These are phyloP conservation scores for Vultur gryphus DNA, from an alignment of 2,797 vertebrate species.

Conservation along the genomic window DNA sequence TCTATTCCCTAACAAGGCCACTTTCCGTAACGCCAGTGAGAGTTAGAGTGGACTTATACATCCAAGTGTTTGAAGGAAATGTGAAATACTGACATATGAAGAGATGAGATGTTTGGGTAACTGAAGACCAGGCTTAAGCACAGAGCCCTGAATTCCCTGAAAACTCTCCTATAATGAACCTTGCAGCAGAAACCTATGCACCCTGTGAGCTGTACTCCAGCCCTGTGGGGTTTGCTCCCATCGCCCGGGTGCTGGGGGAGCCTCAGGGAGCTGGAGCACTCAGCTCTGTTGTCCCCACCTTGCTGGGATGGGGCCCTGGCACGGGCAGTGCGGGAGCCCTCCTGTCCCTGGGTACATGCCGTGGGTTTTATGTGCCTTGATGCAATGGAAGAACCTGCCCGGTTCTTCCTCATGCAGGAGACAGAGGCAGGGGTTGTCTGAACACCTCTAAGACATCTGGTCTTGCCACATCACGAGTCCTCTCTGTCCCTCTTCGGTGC, in stretches of 20 bases:
- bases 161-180: not conserved
- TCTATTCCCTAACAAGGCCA: not conserved
- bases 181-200: not conserved
- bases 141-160: not conserved
- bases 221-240: not conserved
- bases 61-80: not conserved
- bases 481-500: not conserved
- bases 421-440: not conserved
- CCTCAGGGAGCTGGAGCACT: not conserved
- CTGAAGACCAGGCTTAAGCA: not conserved
- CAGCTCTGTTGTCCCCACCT: not conserved
- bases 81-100: not conserved
- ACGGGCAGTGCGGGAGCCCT: not conserved
- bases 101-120: not conserved
- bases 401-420: not conserved
- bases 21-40: accelerated
- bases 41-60: not conserved
- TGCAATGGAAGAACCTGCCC: not conserved
- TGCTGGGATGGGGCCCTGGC: not conserved
- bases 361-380: accelerated
- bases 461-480: not conserved
- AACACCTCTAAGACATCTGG: not conserved
- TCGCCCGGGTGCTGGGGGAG: not conserved
- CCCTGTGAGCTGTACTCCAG: not conserved
- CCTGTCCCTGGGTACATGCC: accelerated